These are phyloP conservation scores for Siniperca chuatsi DNA, from an alignment of 2,113 vertebrate genomes.

Conservation along the genomic window DNA sequence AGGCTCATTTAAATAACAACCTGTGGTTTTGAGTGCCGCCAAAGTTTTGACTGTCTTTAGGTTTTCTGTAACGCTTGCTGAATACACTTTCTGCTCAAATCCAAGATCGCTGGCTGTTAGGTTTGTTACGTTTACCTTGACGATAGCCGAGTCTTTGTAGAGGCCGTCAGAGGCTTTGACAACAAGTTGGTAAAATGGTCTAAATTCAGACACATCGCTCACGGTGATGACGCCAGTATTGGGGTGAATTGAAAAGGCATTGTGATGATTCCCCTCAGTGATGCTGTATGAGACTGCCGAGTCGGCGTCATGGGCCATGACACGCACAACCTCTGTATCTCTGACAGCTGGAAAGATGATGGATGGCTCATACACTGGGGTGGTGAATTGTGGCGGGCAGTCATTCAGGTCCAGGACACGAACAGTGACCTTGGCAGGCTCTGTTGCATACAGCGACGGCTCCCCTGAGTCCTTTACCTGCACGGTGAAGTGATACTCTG, in stretches of 20 bases:
- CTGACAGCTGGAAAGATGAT: constrained; percentile 85
- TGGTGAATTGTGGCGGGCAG: constrained; percentile 89
- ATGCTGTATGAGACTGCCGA: constrained; percentile 91
- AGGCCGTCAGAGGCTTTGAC: constrained; percentile 91
- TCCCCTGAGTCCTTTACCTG: constrained; percentile 91
- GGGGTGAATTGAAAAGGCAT: constrained; percentile 87
- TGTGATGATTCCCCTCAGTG: constrained; percentile 85
- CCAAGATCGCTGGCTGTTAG: constrained; percentile 81
- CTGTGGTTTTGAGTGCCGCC: constrained; percentile 85
- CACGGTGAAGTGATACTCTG: constrained; percentile 88
- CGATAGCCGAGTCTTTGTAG: constrained; percentile 85
- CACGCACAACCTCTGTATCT: constrained; percentile 86
- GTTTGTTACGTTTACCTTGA: constrained; percentile 86
- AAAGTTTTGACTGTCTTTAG: constrained; percentile 83
- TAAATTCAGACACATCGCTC: constrained; percentile 81
- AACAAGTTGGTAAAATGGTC: constrained; percentile 81
- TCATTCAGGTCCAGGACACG: constrained; percentile 90
- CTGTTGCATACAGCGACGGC: constrained; percentile 87
- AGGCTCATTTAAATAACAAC: constrained; percentile 91
- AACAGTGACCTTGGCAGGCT: constrained; percentile 88
- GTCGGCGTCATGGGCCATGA: constrained; percentile 90
- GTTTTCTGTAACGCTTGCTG: constrained; percentile 88
- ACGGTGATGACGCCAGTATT: constrained; percentile 87
- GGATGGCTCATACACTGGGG: constrained; percentile 83
- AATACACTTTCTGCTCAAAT: constrained; percentile 86